phyloP scores from a whole-genome alignment of 2,888 invertebrate genomes.

The Thalpophila matura region DNA sequence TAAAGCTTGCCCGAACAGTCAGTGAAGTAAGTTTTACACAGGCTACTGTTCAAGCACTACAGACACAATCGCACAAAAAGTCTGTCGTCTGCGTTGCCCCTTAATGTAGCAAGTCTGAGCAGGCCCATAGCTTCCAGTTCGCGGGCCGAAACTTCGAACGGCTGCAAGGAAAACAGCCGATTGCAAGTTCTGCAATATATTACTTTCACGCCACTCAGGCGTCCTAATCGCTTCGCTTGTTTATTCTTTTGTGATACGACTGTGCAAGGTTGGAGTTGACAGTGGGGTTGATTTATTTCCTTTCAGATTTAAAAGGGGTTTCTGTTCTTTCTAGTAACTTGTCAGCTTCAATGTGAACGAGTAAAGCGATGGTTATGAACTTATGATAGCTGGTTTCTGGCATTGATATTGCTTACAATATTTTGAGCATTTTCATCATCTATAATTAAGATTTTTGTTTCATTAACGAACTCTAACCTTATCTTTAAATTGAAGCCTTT shows the following conservation, averaged over 20 bases:
- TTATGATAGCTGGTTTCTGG: neutral
- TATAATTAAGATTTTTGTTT: too few species aligned
- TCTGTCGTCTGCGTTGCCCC: too few species aligned
- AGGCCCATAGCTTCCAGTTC: slow-evolving; percentile 30
- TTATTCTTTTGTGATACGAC: slow-evolving; percentile 65
- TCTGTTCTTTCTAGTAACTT: slow-evolving; percentile 37
- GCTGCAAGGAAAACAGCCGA: slow-evolving; percentile 68
- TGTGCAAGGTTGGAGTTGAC: slow-evolving; percentile 52
- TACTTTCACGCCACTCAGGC: slow-evolving; percentile 71
- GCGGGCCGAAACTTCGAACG: slow-evolving; percentile 22
- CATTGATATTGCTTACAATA: too few species aligned
- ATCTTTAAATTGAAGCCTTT: too few species aligned
- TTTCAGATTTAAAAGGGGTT: slow-evolving; percentile 27
- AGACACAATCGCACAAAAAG: too few species aligned
- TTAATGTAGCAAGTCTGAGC: neutral
- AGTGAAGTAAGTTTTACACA: too few species aligned
- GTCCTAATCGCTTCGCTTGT: slow-evolving; percentile 72
- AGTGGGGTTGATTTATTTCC: slow-evolving; percentile 48
- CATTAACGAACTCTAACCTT: too few species aligned
- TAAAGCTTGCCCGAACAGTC: too few species aligned
- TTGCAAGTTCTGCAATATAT: slow-evolving; percentile 74
- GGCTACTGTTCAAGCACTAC: too few species aligned
- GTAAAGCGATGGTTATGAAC: neutral
- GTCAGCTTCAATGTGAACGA: slow-evolving; percentile 27
- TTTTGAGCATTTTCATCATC: neutral